Evolutionary conservation across 2,113 vertebrate species (phyloP).

Genomic region (Malurus alboscapulatus): DNA sequence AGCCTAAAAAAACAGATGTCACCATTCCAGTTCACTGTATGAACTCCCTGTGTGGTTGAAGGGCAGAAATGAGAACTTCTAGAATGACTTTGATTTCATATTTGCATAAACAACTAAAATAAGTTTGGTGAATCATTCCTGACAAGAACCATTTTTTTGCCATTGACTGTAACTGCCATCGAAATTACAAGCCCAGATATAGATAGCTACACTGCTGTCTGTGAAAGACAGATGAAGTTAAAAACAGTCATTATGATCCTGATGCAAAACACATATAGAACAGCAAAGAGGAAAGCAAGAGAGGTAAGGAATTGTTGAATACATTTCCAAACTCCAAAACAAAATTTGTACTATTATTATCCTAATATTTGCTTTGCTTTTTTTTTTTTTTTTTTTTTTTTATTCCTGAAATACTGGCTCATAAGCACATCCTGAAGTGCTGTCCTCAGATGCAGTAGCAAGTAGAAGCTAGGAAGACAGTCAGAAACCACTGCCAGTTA

Average conservation of each 20-base stretch:
- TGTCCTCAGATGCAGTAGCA: not conserved
- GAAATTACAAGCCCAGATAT: not conserved
- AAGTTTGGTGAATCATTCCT: constrained; percentile 32
- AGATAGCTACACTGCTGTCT: not conserved
- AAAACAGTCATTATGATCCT: not conserved
- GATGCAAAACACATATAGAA: not conserved
- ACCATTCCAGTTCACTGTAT: not conserved
- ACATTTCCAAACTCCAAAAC: not conserved
- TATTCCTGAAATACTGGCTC: not conserved
- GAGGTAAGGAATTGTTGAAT: not conserved
- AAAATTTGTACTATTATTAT: not conserved
- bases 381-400: not conserved
- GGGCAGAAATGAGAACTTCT: not conserved
- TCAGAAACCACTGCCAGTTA: not conserved
- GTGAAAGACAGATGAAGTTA: not conserved
- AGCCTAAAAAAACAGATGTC: not conserved
- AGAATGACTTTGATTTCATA: not conserved
- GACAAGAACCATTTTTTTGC: not conserved
- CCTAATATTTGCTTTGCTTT: accelerated
- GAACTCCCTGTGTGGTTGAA: not conserved
- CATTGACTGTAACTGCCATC: not conserved
- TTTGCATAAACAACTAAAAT: constrained; percentile 36
- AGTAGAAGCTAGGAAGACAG: not conserved
- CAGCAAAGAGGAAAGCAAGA: not conserved
- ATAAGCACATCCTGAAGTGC: not conserved